Conservation (phyloP, 2,113 vertebrate genomes). For the Nyctereutes procyonoides region DNA sequence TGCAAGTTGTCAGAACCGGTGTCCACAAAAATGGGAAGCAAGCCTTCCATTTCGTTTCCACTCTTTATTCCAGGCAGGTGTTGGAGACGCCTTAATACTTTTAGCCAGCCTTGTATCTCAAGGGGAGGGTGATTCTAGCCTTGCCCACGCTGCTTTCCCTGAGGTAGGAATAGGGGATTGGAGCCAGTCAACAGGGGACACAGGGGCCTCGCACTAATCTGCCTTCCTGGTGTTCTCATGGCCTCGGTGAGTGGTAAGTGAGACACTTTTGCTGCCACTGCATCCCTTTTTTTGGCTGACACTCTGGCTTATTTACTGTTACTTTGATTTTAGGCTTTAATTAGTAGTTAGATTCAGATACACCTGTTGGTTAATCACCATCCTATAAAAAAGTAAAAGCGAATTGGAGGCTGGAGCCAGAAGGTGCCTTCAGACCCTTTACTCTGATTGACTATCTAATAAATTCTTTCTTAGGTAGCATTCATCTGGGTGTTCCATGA, state of each 20-base stretch:
- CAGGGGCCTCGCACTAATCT: not conserved
- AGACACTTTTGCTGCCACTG: not conserved
- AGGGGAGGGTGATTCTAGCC: not conserved
- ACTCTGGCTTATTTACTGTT: not conserved
- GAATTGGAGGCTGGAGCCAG: not conserved
- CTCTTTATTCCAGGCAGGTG: not conserved
- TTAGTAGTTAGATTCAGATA: slow-evolving; percentile 33
- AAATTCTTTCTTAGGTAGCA: not conserved
- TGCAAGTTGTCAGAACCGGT: not conserved
- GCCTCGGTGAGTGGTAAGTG: not conserved
- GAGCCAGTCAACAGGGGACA: not conserved
- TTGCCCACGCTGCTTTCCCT: not conserved
- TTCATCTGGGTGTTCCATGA: not conserved
- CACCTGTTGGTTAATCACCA: not conserved
- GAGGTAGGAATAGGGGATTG: not conserved
- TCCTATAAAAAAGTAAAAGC: slow-evolving; percentile 2
- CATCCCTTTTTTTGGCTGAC: not conserved
- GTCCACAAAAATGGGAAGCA: not conserved
- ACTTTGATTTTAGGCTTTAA: slow-evolving; percentile 48
- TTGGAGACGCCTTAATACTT: not conserved
- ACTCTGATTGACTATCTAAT: not conserved
- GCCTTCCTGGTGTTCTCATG: not conserved
- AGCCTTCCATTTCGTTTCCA: not conserved
- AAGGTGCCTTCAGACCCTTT: slow-evolving; percentile 25
- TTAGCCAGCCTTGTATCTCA: not conserved